Evolutionary conservation across 1,140 invertebrate species (phyloP).

Genomic region (Drosophila baimaii): DNA sequence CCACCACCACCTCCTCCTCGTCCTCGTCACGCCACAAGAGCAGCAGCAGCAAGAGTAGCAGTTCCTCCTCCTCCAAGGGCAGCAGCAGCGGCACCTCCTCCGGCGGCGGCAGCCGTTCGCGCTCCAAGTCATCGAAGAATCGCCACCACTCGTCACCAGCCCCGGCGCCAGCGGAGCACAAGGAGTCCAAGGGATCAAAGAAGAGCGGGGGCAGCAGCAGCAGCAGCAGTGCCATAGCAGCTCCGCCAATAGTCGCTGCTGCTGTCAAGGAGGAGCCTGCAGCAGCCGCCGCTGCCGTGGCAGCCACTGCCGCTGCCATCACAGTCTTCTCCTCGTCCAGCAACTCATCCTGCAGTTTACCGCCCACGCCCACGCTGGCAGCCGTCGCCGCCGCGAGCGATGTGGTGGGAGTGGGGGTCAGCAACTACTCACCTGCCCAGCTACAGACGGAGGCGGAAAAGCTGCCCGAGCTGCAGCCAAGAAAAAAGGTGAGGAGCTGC

Average conservation of each 20-base stretch:
- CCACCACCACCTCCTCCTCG: slow-evolving; percentile 53
- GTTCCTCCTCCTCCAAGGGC: slow-evolving; percentile 66
- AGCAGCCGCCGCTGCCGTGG: background rate
- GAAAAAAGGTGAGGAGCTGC: slow-evolving; percentile 72
- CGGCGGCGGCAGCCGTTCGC: slow-evolving; percentile 64
- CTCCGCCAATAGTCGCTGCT: slow-evolving; percentile 20
- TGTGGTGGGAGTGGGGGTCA: slow-evolving; percentile 20
- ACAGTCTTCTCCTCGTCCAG: slow-evolving; percentile 77
- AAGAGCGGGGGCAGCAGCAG: slow-evolving; percentile 38
- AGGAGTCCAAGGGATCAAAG: slow-evolving; percentile 56
- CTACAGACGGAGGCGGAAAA: slow-evolving; percentile 39
- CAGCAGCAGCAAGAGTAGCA: slow-evolving; percentile 76
- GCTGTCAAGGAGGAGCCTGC: slow-evolving; percentile 45
- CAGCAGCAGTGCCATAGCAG: slow-evolving; percentile 41
- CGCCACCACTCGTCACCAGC: slow-evolving; percentile 66
- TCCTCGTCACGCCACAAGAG: slow-evolving; percentile 77
- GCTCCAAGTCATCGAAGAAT: slow-evolving; percentile 76
- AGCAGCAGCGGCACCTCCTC: slow-evolving; percentile 49
- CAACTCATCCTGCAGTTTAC: slow-evolving; percentile 78
- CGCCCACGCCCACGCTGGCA: slow-evolving; percentile 63
- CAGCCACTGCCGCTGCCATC: slow-evolving; percentile 40
- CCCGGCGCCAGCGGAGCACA: slow-evolving; percentile 52
- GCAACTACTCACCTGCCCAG: slow-evolving; percentile 58
- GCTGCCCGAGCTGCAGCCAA: slow-evolving; percentile 56
- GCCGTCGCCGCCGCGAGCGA: slow-evolving; percentile 12